Evolutionary conservation across 23 tunicate genomes (phyloP).

Genomic region (Corella eumyota): DNA sequence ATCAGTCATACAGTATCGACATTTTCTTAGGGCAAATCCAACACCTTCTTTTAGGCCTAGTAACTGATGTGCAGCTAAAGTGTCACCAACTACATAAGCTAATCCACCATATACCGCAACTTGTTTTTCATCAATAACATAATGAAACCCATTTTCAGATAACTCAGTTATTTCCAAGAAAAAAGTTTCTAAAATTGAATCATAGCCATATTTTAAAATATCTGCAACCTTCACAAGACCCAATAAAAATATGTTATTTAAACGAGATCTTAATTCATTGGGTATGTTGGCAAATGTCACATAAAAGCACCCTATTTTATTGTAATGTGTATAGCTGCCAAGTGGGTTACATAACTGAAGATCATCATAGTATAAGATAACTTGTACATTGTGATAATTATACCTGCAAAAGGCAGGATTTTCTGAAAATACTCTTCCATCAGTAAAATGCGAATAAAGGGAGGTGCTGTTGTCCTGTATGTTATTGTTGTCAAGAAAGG

Average conservation of each 20-base stretch:
- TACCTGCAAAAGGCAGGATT: not conserved
- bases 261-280: not conserved
- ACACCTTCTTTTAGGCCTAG: conserved; percentile 1
- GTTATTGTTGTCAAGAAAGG: too few relatives aligned
- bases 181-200: not conserved
- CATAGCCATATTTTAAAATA: not conserved
- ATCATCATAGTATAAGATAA: conserved; percentile 1
- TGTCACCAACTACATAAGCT: conserved; percentile 2
- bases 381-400: not conserved
- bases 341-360: not conserved
- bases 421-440: not conserved
- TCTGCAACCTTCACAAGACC: not conserved
- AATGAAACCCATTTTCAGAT: not conserved
- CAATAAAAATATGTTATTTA: not conserved
- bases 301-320: not conserved
- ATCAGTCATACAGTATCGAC: conserved; percentile 1
- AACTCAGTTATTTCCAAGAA: not conserved
- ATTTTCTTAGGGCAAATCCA: conserved; percentile 1
- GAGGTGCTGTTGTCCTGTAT: too few relatives aligned
- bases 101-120: conserved; percentile 1
- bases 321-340: not conserved
- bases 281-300: not conserved
- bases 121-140: not conserved
- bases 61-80: conserved; percentile 5
- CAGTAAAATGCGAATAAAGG: not conserved